Evolutionary conservation across 2,113 vertebrate species (phyloP).

Genomic region (Mirza zaza): DNA sequence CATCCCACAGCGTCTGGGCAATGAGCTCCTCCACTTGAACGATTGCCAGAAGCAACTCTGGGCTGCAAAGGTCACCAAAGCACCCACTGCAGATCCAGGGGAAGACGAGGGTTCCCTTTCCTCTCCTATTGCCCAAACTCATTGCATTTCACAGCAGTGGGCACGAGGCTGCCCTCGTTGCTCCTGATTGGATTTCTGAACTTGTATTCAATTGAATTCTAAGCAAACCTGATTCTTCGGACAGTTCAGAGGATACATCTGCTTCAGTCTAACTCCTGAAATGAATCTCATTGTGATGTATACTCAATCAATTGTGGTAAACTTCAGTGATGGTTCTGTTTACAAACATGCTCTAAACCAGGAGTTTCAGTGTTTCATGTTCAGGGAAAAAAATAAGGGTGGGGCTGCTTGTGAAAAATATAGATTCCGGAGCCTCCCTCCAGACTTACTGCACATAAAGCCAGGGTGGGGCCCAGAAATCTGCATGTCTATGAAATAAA

Average conservation of each 20-base stretch:
- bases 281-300: neutral
- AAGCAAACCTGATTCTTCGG: neutral
- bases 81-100: neutral
- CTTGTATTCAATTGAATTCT: slow-evolving; percentile 3
- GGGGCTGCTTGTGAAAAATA: neutral
- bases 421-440: neutral
- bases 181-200: neutral
- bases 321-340: neutral
- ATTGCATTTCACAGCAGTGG: neutral
- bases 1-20: too few species aligned
- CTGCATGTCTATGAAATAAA: neutral
- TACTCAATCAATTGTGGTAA: neutral
- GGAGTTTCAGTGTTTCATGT: neutral
- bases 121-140: neutral
- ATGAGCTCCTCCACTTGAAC: neutral
- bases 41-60: too few species aligned
- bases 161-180: neutral
- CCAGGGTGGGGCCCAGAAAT: neutral
- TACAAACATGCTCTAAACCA: neutral
- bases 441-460: neutral
- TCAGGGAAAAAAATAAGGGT: neutral
- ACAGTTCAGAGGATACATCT: neutral
- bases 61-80: neutral
- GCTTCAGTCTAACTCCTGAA: slow-evolving; percentile 14
- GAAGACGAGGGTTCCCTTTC: neutral